Base-by-base conservation (phyloP, 1,140 invertebrate species). In the Himalopsyche phryganea region DNA sequence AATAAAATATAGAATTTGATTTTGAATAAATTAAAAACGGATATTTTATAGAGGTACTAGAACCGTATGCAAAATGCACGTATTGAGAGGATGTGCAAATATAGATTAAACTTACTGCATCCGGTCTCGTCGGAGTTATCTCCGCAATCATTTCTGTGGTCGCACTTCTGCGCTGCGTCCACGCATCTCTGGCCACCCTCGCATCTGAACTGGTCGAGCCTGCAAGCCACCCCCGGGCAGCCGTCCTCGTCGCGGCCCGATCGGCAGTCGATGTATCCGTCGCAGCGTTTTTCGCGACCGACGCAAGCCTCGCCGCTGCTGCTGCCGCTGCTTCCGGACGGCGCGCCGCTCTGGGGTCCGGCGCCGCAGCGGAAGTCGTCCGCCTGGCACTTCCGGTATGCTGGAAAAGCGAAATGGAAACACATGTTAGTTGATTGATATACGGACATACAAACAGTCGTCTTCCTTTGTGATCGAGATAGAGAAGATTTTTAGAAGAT, bases 171-270 rank as follows among this genome's bases (percentile, higher is more conserved):
- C 35, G 80, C 76, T 33, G 83, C 80, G 63, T 94, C 91, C 51
- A 96, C 85, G 73, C 94, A 97, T 60, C 87, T 86, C 65, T 87
- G 82, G 10, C 88, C 89, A 63, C 88, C 84, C 57, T 85, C 85
- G 73, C 94, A 96, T 28, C 91, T 82, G 77, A 94, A 96, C 80
- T 96, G 91, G 74, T 94, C 91, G 57, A 94, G 77, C 41, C 85
- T 81, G 67, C 92, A 95, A 15, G 87, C 79, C 5, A 83, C 71
- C n/a, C 81, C 85, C 2, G 78, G 71, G 70, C 93, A 95, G 47
- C 83, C 84, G 44, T 89, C 84, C 71, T 96, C 94, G 67, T 96
- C 94, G 47, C 82, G 85, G 33, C 89, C 84, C 61, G 91, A 92
- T 36, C 94, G 81, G 72, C 94, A 97, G 41, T 64, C 62, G 19